Conservation (phyloP, 1,140 invertebrate species). For the Temnothorax curvispinosus region DNA sequence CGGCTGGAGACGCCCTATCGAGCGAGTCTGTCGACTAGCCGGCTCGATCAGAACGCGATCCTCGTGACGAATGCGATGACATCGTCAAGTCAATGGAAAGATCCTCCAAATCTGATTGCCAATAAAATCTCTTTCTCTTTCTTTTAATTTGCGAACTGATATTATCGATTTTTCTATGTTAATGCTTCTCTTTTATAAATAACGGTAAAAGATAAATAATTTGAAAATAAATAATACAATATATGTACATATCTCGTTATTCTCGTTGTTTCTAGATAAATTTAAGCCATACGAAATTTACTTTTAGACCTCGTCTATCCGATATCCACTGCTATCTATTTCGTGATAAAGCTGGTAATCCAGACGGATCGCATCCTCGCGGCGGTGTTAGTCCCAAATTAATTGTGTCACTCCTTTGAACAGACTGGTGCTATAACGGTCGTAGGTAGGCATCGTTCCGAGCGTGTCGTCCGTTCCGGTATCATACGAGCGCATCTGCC, state of each 20-base stretch:
- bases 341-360: slow-evolving; percentile 8
- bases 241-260: neutral
- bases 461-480: slow-evolving; percentile 67
- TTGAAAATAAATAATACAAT: neutral
- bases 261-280: neutral
- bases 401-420: slow-evolving; percentile 64
- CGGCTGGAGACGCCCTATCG: neutral
- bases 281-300: neutral
- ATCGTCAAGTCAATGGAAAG: neutral
- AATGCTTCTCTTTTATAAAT: neutral
- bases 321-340: neutral
- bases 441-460: slow-evolving; percentile 71
- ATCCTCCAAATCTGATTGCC: slow-evolving; percentile 7
- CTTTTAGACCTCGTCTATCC: neutral
- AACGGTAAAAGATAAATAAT: neutral
- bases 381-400: slow-evolving; percentile 51
- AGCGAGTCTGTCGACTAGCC: slow-evolving; percentile 26
- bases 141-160: neutral
- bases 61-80: slow-evolving; percentile 58
- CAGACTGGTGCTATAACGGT: slow-evolving; percentile 69
- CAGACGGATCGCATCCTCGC: slow-evolving; percentile 10
- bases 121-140: neutral
- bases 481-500: slow-evolving; percentile 67
- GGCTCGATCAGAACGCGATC: slow-evolving; percentile 63
- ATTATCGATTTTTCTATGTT: neutral